phyloP scores from a whole-genome alignment of 37 sponge, comb jelly and placozoan genomes.

The Amphimedon queenslandica region DNA sequence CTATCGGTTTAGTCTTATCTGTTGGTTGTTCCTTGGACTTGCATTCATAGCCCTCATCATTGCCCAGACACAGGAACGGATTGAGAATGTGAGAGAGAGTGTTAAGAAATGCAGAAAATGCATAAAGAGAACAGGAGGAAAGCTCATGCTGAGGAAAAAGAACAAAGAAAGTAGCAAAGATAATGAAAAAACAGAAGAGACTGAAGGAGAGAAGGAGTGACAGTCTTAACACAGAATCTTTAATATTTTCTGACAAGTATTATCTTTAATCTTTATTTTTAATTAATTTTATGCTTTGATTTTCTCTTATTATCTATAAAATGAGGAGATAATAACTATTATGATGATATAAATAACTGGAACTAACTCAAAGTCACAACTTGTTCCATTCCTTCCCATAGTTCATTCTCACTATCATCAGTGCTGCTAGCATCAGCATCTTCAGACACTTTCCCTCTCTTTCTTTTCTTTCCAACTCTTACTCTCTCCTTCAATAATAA shows the following conservation, averaged over 20 bases:
- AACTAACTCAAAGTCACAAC: too few relatives aligned
- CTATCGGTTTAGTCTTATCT: constrained; percentile 9
- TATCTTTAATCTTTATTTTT: background rate
- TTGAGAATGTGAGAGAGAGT: background rate
- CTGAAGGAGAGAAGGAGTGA: background rate
- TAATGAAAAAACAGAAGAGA: background rate
- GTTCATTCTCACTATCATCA: background rate
- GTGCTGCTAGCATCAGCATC: too few relatives aligned
- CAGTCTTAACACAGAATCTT: background rate
- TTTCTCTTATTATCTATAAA: background rate
- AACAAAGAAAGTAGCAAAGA: background rate
- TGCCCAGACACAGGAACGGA: constrained; percentile 9
- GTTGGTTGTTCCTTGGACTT: constrained; percentile 74
- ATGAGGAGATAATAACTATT: background rate
- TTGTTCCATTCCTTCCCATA: background rate
- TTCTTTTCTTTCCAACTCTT: too few relatives aligned
- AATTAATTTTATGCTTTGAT: background rate
- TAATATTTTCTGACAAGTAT: too few relatives aligned
- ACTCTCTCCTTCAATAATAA: too few relatives aligned
- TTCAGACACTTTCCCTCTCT: too few relatives aligned
- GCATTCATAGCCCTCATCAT: constrained; percentile 63
- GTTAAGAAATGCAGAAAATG: background rate
- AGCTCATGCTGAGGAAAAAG: too few relatives aligned
- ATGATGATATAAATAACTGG: too few relatives aligned
- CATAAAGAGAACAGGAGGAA: too few relatives aligned